Base-by-base conservation (phyloP, 2,888 invertebrate species). In the Adela reaumurella region DNA sequence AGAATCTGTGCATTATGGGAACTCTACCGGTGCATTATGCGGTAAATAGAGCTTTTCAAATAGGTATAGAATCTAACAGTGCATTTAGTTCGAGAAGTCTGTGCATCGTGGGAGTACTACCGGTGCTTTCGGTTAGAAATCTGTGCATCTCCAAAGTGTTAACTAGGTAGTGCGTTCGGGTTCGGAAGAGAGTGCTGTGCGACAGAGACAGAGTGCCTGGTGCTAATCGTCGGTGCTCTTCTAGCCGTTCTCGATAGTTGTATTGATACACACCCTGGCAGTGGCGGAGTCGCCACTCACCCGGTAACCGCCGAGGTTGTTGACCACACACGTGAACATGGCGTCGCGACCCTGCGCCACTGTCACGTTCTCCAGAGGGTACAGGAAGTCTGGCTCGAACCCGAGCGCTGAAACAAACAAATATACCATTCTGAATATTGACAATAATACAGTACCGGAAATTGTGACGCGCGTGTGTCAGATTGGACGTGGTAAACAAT, bases 211-310 rank as follows among this genome's bases (percentile, higher is more conserved):
- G 35, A 14, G 8, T 35, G 35, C 35, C 11, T 14, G 64, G 73
- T 74, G 72, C 70, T 63, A 56, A 59, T 63, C 68, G 67, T 67
- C 61, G 60, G 74, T 77, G 77, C 77, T 71, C 70, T 70, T 68
- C 76, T 76, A 74, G 62, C 54, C 16, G 55, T 57, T 56, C 62
- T 70, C 74, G 68, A 76, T 71, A 72, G 67, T 73, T 62, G 60
- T 68, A 69, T 70, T 65, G 83, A 87, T 89, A 89, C 89, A 88
- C 89, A 89, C 89, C 89, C 89, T 88, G 83, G 88, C 87, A 70
- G 86, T 86, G 82, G 87, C 83, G 83, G 85, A 82, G 81, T 89
- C 89, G 83, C 89, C 89, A 92, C 92, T 92, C 92, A 94, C 94
- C 90, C 90, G 88, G 83, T 89, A 85, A 81, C 86, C 86, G 63